Conservation (phyloP, 2,888 invertebrate species). For the Orthonevra nobilis region DNA sequence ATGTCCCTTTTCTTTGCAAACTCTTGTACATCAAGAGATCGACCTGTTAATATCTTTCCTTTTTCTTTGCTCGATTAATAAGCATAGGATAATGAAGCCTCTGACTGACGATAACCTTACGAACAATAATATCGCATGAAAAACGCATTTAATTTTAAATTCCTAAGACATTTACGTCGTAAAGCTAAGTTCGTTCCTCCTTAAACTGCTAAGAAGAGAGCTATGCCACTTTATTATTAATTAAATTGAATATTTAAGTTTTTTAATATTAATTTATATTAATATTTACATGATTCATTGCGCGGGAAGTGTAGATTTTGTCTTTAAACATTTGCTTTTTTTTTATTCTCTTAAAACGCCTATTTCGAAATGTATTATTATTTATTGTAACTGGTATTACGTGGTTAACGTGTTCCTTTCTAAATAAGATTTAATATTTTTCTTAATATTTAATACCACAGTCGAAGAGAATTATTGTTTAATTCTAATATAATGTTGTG, state of each 20-base stretch:
- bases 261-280: constrained; percentile 19
- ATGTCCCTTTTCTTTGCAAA: no score
- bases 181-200: constrained; percentile 15
- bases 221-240: constrained; percentile 11
- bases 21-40: no score
- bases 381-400: constrained; percentile 63
- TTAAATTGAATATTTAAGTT: constrained; percentile 6
- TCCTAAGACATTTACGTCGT: no score
- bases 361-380: constrained; percentile 63
- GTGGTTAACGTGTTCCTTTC: constrained; percentile 53
- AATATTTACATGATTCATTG: constrained; percentile 58
- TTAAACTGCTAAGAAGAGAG: no score
- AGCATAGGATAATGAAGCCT: no score
- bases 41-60: no score
- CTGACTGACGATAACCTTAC: no score
- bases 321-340: constrained; percentile 20
- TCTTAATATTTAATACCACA: constrained; percentile 80
- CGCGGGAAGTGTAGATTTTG: constrained; percentile 60
- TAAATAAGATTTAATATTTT: constrained; percentile 31
- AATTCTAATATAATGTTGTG: constrained; percentile 48
- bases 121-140: no score
- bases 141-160: no score
- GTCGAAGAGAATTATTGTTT: constrained; percentile 76
- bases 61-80: no score
- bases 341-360: constrained; percentile 47